Evolutionary conservation across 2,888 invertebrate genomes (phyloP), one percentile per base, ranked within the genome.

Genomic region (Eupithecia subumbrata): DNA sequence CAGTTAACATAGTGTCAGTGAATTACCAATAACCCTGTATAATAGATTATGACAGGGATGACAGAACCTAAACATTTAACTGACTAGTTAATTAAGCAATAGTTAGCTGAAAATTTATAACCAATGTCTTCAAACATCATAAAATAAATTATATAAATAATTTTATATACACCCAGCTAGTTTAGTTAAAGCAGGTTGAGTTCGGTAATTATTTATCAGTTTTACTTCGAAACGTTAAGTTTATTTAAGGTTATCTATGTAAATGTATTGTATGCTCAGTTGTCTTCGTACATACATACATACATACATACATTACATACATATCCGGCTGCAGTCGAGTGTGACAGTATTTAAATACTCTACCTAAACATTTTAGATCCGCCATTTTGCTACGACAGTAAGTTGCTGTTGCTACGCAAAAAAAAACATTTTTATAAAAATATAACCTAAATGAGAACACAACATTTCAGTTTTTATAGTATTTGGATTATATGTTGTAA

Each of bases 181-280:
- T 60, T 56, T 11, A 14, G 12, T n/a, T 60, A 25, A 5, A 25
- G 22, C 11, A 25, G 25, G 25, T 25, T 12, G 22, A 60, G 22
- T 25, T 56, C 11, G n/a, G n/a, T 34, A 40, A 67, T 40, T n/a
- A 37, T n/a, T 30, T 72, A 72, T 74, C 74, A 45, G 72, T 72
- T 72, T 74, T 67, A n/a, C 34, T 67, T 67, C 69, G 74, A 73
- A 76, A 56, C 71, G 66, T 73, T 72, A 71, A 64, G 69, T 72
- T 72, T 69, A 76, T 72, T 67, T 74, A 16, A 74, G 52, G 70
- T 56, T 77, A 79, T 78, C 76, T 79, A 79, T 79, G 79, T 74
- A 71, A 79, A 79, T 79, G 71, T 69, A 48, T 30, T 69, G 75
- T 77, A 75, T 77, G 76, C 71, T 71, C 74, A 78, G 77, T 75